Conservation (phyloP, 2,113 vertebrate species). For the Malurus melanocephalus region DNA sequence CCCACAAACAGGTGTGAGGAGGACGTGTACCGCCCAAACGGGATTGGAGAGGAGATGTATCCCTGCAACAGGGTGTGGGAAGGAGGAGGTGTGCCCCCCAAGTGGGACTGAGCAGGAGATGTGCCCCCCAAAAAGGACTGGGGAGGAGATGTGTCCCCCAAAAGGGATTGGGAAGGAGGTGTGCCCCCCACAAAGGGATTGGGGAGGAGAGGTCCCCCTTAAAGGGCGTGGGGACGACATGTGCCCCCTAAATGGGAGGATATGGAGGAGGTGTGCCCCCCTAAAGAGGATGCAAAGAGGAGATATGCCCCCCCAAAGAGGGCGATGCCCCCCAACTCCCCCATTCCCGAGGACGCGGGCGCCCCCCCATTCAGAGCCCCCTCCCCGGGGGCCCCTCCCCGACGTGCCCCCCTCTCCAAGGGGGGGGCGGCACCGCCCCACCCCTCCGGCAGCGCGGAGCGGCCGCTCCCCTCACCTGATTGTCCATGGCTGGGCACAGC, state of each 20-base stretch:
- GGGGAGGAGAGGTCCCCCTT: background rate
- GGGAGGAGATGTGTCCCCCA: background rate
- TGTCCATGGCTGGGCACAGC: constrained; percentile 42
- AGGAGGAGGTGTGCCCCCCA: background rate
- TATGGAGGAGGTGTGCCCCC: background rate
- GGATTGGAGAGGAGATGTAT: background rate
- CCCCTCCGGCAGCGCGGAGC: background rate
- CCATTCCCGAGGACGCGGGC: background rate
- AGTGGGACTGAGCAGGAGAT: background rate
- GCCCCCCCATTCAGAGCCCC: background rate
- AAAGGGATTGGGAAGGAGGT: background rate
- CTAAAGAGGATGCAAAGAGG: background rate
- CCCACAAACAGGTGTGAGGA: background rate
- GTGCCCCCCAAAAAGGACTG: background rate
- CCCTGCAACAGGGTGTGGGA: background rate
- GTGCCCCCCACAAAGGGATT: too few species aligned
- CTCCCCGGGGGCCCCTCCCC: background rate
- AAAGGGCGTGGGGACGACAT: too few species aligned
- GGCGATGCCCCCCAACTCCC: background rate
- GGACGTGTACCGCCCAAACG: background rate
- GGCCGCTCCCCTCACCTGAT: constrained; percentile 30
- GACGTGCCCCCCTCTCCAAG: background rate
- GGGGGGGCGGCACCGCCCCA: background rate
- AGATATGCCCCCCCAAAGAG: background rate
- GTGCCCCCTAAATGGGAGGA: background rate